These are phyloP conservation scores for Meliscaeva auricollis DNA, from an alignment of 2,888 invertebrate species.

Conservation along the genomic window DNA sequence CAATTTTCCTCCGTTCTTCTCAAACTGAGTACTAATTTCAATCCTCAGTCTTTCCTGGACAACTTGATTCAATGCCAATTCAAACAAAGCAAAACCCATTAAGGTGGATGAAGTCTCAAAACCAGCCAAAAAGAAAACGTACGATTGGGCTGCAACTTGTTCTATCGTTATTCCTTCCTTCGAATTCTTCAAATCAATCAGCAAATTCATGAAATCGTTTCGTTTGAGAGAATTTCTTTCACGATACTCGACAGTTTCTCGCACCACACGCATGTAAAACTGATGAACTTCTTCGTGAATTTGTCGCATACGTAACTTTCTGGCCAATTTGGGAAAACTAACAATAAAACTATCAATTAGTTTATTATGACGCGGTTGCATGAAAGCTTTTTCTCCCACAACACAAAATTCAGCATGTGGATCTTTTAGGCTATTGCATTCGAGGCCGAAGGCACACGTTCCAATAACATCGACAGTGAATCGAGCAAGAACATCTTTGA, in stretches of 20 bases:
- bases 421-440: conserved; percentile 84
- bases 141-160: conserved; percentile 82
- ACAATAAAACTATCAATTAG: conserved; percentile 78
- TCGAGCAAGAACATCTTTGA: conserved; percentile 83
- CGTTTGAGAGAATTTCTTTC: conserved; percentile 82
- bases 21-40: conserved; percentile 77
- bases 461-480: conserved; percentile 86
- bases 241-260: conserved; percentile 84
- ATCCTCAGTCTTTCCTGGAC: conserved; percentile 78
- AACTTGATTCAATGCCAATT: conserved; percentile 80
- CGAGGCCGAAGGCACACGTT: conserved; percentile 84
- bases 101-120: conserved; percentile 88
- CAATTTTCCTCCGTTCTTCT: conserved; percentile 77
- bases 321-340: conserved; percentile 75
- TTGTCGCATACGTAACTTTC: conserved; percentile 77
- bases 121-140: conserved; percentile 84
- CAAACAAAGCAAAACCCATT: conserved; percentile 84
- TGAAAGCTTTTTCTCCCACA: conserved; percentile 78
- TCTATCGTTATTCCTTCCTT: conserved; percentile 76
- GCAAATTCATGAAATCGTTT: conserved; percentile 86
- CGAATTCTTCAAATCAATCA: conserved; percentile 84
- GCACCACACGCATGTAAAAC: conserved; percentile 85
- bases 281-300: conserved; percentile 78
- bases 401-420: conserved; percentile 82
- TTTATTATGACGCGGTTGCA: conserved; percentile 64